Evolutionary conservation across 2,888 invertebrate species (phyloP).

Genomic region (Yponomeuta plumbellus): DNA sequence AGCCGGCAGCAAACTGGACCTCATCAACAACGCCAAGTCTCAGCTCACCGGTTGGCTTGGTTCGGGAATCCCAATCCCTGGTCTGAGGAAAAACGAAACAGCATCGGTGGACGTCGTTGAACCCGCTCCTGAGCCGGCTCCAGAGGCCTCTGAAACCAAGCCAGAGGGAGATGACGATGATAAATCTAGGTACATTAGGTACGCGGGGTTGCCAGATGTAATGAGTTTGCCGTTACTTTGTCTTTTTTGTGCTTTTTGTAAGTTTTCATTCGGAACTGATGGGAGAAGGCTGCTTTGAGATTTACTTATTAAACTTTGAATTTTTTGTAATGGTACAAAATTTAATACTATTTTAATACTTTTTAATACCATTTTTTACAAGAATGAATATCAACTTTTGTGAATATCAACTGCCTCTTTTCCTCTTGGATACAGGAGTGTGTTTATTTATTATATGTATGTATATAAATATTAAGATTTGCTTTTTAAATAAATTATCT

Average conservation of each 20-base stretch:
- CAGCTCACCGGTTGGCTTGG: slow-evolving; percentile 92
- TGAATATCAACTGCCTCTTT: too few species aligned
- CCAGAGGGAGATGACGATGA: slow-evolving; percentile 85
- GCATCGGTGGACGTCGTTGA: slow-evolving; percentile 68
- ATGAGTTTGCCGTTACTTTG: slow-evolving; percentile 56
- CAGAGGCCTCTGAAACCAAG: slow-evolving; percentile 55
- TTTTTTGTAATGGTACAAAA: too few species aligned
- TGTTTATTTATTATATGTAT: too few species aligned
- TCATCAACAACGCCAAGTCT: slow-evolving; percentile 90
- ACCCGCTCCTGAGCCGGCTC: slow-evolving; percentile 43
- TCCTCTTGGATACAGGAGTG: too few species aligned
- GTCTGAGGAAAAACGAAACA: slow-evolving; percentile 81
- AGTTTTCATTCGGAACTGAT: neutral
- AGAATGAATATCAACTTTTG: too few species aligned
- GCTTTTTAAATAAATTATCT: too few species aligned
- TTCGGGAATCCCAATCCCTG: slow-evolving; percentile 85
- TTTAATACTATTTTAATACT: too few species aligned
- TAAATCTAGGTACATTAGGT: slow-evolving; percentile 89
- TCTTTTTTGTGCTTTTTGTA: slow-evolving; percentile 8
- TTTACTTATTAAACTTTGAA: too few species aligned
- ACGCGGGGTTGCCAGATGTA: slow-evolving; percentile 77
- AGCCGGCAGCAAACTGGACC: slow-evolving; percentile 83
- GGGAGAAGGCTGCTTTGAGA: too few species aligned
- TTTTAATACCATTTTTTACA: too few species aligned
- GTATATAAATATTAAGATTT: too few species aligned